Percentiles rank a stretch among this genome's conserved stretches.
These are phyloP conservation scores for Chelonia mydas DNA, from an alignment of 2,797 vertebrate genomes.

Conservation along the genomic window DNA sequence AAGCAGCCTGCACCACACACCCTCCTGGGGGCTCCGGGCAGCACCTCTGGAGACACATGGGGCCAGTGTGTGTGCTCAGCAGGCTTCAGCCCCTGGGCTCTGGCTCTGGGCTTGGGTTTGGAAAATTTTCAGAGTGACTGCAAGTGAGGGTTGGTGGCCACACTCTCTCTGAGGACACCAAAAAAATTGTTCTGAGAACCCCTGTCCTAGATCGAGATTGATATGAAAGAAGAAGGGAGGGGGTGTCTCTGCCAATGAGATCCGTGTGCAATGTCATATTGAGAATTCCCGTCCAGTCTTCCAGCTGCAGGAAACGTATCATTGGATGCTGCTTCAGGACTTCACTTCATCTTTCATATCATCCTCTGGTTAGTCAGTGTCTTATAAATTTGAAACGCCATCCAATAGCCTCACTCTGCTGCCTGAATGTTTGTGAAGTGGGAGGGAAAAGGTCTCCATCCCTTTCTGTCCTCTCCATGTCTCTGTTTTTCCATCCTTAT, in stretches of 20 bases:
- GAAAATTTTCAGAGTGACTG: too few relatives aligned
- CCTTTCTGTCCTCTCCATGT: neutral
- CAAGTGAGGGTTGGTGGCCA: too few relatives aligned
- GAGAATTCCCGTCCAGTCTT: neutral
- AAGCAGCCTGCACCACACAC: too few relatives aligned
- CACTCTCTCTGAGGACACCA: too few relatives aligned
- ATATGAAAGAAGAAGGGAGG: neutral
- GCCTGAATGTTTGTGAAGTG: neutral
- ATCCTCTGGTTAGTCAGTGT: neutral
- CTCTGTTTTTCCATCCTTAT: neutral
- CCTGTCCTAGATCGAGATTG: neutral
- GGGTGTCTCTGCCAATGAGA: neutral
- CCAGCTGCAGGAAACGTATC: neutral
- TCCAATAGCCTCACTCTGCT: neutral
- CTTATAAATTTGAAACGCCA: neutral
- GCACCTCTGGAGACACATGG: too few relatives aligned
- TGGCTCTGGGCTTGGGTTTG: too few relatives aligned
- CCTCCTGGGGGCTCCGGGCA: too few relatives aligned
- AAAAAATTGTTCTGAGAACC: too few relatives aligned
- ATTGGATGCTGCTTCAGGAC: neutral
- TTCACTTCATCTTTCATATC: neutral
- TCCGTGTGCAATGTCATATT: neutral
- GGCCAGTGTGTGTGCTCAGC: too few relatives aligned
- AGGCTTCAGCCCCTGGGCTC: too few relatives aligned
- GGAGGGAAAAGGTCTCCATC: neutral